Evolutionary conservation across 1,140 invertebrate species (phyloP), one percentile per base, ranked within the genome.

Genomic region (Lerema accius): DNA sequence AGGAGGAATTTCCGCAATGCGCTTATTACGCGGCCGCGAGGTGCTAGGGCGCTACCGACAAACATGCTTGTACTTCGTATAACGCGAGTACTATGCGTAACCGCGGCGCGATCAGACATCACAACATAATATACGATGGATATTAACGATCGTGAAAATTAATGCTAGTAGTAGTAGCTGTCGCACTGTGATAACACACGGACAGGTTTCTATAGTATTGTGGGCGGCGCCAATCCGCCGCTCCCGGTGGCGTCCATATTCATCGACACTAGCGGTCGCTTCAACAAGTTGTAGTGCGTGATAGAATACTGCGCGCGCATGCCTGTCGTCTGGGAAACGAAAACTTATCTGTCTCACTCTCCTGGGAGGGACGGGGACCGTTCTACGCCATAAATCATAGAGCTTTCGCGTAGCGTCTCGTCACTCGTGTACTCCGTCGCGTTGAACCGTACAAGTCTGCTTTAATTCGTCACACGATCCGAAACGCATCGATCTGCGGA

Each of bases 231-330:
- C 40, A 28, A 40, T 43, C 23, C 23, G 32, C 19, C 55, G n/a
- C n/a, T n/a, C n/a, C n/a, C n/a, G n/a, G n/a, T n/a, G 19, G 53
- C 35, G 35, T 69, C 43, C 15, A 62, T 55, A 64, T 50, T 62
- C 23, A 50, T 62, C 42, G 50, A 26, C 35, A 59, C 23, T 32
- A 64, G 48, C 43, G 59, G 55, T 46, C 32, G 64, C 63, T 62
- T 71, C 78, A 80, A 82, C 78, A 78, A 78, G 78, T 82, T 78
- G 77, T 49, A 49, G 46, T 49, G 46, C 26, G 23, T 49, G 46
- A 26, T 55, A 26, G 35, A 42, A 42, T 10, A 49, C 32, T 55
- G 50, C 50, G 50, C 50, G 76, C 80, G 80, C 80, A 81, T 43
- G 15, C 62, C 35, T 17, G 16, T 19, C 45, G 23, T 62, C 17